Percentiles rank a stretch among this genome's conserved stretches.
phyloP scores from a whole-genome alignment of 1,140 invertebrate species.

The Harlomillsia oculata region DNA sequence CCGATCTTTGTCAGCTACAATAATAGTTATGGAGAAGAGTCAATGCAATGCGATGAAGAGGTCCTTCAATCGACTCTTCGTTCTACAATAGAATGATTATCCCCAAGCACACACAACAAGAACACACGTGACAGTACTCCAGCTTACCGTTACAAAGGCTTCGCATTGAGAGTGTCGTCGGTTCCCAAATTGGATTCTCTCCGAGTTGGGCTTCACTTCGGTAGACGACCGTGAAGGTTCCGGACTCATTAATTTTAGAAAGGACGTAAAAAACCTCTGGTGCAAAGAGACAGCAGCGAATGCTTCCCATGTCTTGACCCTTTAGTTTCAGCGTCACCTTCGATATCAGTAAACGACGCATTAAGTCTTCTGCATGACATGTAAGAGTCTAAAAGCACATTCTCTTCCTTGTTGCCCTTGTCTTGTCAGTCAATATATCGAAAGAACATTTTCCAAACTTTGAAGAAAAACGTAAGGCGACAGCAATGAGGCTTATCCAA shows the following conservation, averaged over 20 bases:
- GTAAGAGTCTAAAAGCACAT: not conserved
- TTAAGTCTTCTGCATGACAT: not conserved
- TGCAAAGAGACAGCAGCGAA: constrained; percentile 16
- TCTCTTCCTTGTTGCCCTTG: too few relatives aligned
- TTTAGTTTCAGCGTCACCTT: constrained; percentile 39
- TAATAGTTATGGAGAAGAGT: too few relatives aligned
- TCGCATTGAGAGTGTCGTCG: constrained; percentile 21
- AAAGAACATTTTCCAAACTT: too few relatives aligned
- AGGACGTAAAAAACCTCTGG: constrained; percentile 42
- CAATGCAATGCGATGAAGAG: too few relatives aligned
- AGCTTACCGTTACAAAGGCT: constrained; percentile 30
- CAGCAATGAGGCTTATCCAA: too few relatives aligned
- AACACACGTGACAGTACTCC: not conserved
- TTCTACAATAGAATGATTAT: too few relatives aligned
- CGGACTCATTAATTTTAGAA: constrained; percentile 33
- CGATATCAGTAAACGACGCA: constrained; percentile 15
- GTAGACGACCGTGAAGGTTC: constrained; percentile 20
- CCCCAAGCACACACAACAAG: not conserved
- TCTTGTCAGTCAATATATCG: too few relatives aligned
- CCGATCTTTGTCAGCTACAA: constrained; percentile 29
- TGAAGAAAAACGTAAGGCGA: too few relatives aligned
- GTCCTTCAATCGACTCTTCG: too few relatives aligned
- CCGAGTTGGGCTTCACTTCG: constrained; percentile 21
- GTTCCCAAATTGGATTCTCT: constrained; percentile 24
- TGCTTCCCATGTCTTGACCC: constrained; percentile 20